Base-by-base conservation (phyloP, 2,113 vertebrate species). In the Synchiropus splendidus region DNA sequence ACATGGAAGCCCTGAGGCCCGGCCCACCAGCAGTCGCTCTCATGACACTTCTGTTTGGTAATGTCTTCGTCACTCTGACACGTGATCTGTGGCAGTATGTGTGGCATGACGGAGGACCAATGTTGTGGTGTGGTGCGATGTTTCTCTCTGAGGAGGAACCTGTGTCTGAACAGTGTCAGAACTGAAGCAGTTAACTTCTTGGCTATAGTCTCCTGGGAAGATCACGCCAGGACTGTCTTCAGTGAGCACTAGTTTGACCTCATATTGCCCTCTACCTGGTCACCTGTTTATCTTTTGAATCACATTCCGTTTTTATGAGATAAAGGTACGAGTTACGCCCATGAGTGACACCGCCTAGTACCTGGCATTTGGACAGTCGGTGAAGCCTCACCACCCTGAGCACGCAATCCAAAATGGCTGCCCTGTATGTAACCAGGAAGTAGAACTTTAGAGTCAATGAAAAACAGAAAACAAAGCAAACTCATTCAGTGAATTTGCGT, bases 11-110 rank as follows among this genome's bases (percentile, higher is more conserved):
- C 45, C 40, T 10, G 12, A 54, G 60, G 43, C 42, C 31, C 55
- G 63, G 58, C 45, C 36, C 53, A 52, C 48, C 43, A n/a, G 8
- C 38, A 59, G 15, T 16, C 17, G 56, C 45, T 42, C 15, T 30
- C 43, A 16, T 79, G 45, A 55, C 69, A 14, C 1, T 80, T 12
- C 49, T 83, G 44, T 53, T 83, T 40, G 79, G 84, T 86, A 84
- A 81, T 56, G 42, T 60, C 18, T 30, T 1, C 27, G 40, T 18
- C n/a, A 33, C 11, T 14, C 5, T 30, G 9, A 27, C 39, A n/a
- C 10, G 6, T 37, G 36, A 37, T 15, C 12, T 10, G n/a, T 41
- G 16, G 4, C 2, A 5, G 31, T 42, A 4, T 2, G 6, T 12
- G 13, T 43, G 6, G 13, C 13, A 8, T 37, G 8, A 15, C 6